Evolutionary conservation across 2,888 invertebrate genomes (phyloP), one percentile per base, ranked within the genome.

Genomic region (Chirona hameri): DNA sequence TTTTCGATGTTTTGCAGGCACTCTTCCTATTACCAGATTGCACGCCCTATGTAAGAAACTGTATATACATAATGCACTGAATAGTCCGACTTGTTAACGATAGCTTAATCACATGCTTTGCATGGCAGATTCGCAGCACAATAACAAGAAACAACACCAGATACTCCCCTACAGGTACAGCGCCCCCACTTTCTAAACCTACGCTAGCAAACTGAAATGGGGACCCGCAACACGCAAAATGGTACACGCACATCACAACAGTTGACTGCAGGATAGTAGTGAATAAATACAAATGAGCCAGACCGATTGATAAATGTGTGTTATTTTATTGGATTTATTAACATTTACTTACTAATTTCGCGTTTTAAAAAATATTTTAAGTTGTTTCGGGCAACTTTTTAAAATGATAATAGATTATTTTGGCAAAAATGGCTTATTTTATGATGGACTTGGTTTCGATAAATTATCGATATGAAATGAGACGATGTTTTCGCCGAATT

Each of bases 241-340:
- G 65, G 65, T 65, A 65, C 65, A 65, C 60, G 24, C 65, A n/a
- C 24, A n/a, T 10, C 65, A 65, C n/a, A 65, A 65, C 65, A 65
- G 65, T 65, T 27, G 65, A 65, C 65, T 65, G n/a, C n/a, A 27
- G 10, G 27, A 27, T 65, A 65, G 65, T 65, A 65, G 65, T 65
- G 65, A 65, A 27, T 9, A 65, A 65, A 65, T 65, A 65, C 65
- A 65, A 60, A 60, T 7, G 18, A 52, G 18, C 18, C 52, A 52
- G 3, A 52, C 12, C 52, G 52, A 12, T 52, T 15, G 52, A 39
- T 39, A 39, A 39, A 39, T 39, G 7, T 39, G 2, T 39, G 39
- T 39, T 39, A 39, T 39, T 39, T 39, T 39, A 39, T 39, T 39
- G 7, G 7, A 39, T 39, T 5, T 5, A 39, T 39, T 2, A 39